Evolutionary conservation across 2,888 invertebrate species (phyloP).

Genomic region (Tipula unca): DNA sequence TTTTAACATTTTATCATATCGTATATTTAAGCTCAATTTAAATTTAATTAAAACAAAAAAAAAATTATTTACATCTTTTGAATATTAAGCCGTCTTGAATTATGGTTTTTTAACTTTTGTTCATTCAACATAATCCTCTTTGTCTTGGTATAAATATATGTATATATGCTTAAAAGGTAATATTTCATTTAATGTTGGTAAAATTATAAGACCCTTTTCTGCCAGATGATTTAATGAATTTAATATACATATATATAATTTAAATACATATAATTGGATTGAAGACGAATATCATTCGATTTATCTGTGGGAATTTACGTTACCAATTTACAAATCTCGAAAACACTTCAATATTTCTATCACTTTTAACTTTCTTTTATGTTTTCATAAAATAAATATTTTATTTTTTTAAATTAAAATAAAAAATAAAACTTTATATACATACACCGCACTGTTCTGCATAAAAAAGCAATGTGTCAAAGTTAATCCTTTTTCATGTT

Average conservation of each 20-base stretch:
- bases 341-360: neutral
- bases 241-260: neutral
- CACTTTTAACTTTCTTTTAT: neutral
- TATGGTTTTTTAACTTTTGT: neutral
- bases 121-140: neutral
- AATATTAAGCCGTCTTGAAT: neutral
- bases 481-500: slow-evolving; percentile 18
- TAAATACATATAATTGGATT: neutral
- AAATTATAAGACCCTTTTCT: neutral
- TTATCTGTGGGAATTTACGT: neutral
- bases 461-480: slow-evolving; percentile 17
- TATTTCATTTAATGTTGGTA: neutral
- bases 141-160: neutral
- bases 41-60: neutral
- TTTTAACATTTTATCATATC: neutral
- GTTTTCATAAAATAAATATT: neutral
- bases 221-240: neutral
- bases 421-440: neutral
- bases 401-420: neutral
- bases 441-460: slow-evolving; percentile 9
- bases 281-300: neutral
- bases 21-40: neutral
- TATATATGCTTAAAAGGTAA: slow-evolving; percentile 2
- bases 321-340: neutral
- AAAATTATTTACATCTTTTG: neutral